Conservation (phyloP, 2,797 vertebrate genomes). For the Gobionotothen gibberifrons region DNA sequence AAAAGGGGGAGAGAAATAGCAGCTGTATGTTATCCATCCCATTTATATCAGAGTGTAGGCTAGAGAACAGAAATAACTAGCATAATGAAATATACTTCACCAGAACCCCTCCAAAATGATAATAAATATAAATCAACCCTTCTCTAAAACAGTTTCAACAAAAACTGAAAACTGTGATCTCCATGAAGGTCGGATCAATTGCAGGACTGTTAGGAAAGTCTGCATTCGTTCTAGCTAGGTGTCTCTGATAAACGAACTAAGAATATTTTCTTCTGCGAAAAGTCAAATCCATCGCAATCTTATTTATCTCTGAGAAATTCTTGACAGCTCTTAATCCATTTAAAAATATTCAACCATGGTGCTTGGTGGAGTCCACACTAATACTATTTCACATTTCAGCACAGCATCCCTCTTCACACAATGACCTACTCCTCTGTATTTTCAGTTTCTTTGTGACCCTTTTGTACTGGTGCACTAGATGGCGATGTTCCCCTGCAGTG, state of each 20-base stretch:
- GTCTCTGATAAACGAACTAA: not conserved
- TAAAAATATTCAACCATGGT: not conserved
- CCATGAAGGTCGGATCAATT: not conserved
- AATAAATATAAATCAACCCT: not conserved
- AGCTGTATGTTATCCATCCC: not conserved
- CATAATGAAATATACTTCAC: not conserved
- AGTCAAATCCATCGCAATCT: not conserved
- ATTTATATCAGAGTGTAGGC: not conserved
- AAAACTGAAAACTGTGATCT: not conserved
- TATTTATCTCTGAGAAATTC: not conserved
- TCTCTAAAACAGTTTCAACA: not conserved
- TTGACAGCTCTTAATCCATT: not conserved
- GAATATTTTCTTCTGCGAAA: not conserved
- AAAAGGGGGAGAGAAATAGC: not conserved
- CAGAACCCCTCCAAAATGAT: constrained; percentile 3
- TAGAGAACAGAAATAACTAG: constrained; percentile 4
- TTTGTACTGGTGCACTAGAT: constrained; percentile 66
- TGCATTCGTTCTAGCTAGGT: not conserved
- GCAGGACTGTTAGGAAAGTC: not conserved
- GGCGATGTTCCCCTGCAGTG: constrained; percentile 64
- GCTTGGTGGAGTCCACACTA: not conserved
- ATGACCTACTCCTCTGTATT: not conserved
- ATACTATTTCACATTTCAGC: constrained; percentile 9
- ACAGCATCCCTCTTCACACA: not conserved
- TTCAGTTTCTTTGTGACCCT: constrained; percentile 3